Percentiles rank a stretch among this genome's conserved stretches.
phyloP scores from a whole-genome alignment of 2,888 invertebrate genomes.

The Antheraea assamensis region DNA sequence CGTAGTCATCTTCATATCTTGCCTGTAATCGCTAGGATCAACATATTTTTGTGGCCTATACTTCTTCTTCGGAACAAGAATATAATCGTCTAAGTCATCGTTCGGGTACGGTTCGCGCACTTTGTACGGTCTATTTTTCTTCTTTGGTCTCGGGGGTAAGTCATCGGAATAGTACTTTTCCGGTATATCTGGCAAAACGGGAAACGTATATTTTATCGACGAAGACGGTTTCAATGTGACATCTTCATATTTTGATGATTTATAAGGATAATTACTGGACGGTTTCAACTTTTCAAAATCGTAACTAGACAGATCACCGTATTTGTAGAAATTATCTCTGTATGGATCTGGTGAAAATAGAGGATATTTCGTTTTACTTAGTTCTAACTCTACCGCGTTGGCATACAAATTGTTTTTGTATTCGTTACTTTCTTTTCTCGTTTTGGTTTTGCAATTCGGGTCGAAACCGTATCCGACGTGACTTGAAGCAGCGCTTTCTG shows the following conservation, averaged over 20 bases:
- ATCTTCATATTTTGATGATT: conserved; percentile 58
- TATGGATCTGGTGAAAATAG: conserved; percentile 48
- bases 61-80: conserved; percentile 73
- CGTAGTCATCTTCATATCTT: conserved; percentile 63
- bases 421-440: conserved; percentile 55
- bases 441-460: conserved; percentile 70
- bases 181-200: conserved; percentile 54
- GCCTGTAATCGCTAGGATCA: conserved; percentile 58
- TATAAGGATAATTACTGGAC: conserved; percentile 48
- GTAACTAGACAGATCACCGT: conserved; percentile 53
- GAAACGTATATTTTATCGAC: conserved; percentile 49
- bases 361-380: conserved; percentile 57
- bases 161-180: conserved; percentile 63
- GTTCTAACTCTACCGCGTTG: conserved; percentile 54
- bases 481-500: conserved; percentile 57
- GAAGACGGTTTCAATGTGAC: conserved; percentile 42
- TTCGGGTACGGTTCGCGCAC: conserved; percentile 50
- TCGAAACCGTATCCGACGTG: conserved; percentile 66
- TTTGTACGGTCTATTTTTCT: conserved; percentile 62
- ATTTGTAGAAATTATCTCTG: conserved; percentile 63
- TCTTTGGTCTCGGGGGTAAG: conserved; percentile 58
- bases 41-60: conserved; percentile 55
- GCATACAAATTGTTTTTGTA: conserved; percentile 51
- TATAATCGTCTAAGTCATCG: conserved; percentile 67
- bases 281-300: conserved; percentile 64